Percentiles rank a stretch among this genome's conserved stretches.
These are phyloP conservation scores for Patella pellucida DNA, from an alignment of 2,888 invertebrate species.

Conservation along the genomic window DNA sequence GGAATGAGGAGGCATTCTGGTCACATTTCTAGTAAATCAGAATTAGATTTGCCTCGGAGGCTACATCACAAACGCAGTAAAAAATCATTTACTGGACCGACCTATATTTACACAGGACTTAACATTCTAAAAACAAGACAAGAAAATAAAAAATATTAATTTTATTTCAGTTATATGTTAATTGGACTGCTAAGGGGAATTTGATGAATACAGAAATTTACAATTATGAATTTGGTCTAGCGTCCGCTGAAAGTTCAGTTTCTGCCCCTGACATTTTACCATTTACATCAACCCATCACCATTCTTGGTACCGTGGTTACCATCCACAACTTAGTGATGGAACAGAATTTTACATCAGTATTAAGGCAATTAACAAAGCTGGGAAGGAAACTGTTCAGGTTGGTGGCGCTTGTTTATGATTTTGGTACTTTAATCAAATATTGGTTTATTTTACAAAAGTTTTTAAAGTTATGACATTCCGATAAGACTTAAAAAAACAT, in stretches of 20 bases:
- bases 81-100: too few species aligned
- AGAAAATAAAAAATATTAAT: too few species aligned
- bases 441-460: background rate
- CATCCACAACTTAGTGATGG: constrained; percentile 48
- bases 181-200: constrained; percentile 41
- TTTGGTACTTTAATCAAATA: background rate
- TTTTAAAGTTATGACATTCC: background rate
- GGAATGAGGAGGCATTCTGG: too few species aligned
- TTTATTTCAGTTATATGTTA: constrained; percentile 36
- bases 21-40: too few species aligned
- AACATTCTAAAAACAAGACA: too few species aligned
- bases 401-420: too few species aligned
- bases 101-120: too few species aligned
- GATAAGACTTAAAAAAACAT: background rate
- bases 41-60: too few species aligned
- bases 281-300: constrained; percentile 43
- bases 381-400: constrained; percentile 35
- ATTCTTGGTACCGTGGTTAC: constrained; percentile 35
- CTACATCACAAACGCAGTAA: too few species aligned
- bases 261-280: constrained; percentile 39
- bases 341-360: constrained; percentile 43
- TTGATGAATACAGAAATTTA: constrained; percentile 40
- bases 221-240: constrained; percentile 48
- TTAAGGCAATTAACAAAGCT: constrained; percentile 49
- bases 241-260: constrained; percentile 15